phyloP scores from a whole-genome alignment of 30 jellyfish, hydroid and myxozoan species.

The Chrysaora quinquecirrha region DNA sequence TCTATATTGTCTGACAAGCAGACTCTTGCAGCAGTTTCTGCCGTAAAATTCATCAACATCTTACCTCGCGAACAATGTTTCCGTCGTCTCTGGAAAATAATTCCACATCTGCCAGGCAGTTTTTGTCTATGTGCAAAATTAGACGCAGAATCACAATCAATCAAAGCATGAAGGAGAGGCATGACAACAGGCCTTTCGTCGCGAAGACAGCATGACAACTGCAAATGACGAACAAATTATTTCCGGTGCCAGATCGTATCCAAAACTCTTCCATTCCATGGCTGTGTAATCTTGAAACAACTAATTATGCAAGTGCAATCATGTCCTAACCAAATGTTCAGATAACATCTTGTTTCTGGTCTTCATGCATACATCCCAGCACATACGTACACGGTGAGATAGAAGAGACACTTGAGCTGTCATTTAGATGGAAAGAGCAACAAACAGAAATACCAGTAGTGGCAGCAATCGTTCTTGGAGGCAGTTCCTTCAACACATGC shows the following conservation, averaged over 20 bases:
- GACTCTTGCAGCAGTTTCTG: not conserved
- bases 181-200: not conserved
- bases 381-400: constrained; percentile 14
- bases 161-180: not conserved
- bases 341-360: not conserved
- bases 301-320: not conserved
- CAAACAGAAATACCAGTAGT: not conserved
- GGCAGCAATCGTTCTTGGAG: not conserved
- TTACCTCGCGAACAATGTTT: not conserved
- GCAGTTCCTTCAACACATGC: not conserved
- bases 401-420: not conserved
- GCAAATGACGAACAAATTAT: not conserved
- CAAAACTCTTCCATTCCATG: not conserved
- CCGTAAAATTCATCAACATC: not conserved
- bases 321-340: constrained; percentile 20
- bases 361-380: constrained; percentile 2
- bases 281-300: not conserved
- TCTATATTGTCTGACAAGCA: not conserved
- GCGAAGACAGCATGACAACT: constrained; percentile 11
- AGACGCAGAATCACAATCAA: not conserved
- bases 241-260: constrained; percentile 17
- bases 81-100: constrained; percentile 13
- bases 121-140: not conserved
- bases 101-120: constrained; percentile 1
- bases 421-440: not conserved